A percentile compares a stretch with the other conserved stretches of the same genome.
Conservation (phyloP, 1,140 invertebrate species). For the Bombus fervidus region DNA sequence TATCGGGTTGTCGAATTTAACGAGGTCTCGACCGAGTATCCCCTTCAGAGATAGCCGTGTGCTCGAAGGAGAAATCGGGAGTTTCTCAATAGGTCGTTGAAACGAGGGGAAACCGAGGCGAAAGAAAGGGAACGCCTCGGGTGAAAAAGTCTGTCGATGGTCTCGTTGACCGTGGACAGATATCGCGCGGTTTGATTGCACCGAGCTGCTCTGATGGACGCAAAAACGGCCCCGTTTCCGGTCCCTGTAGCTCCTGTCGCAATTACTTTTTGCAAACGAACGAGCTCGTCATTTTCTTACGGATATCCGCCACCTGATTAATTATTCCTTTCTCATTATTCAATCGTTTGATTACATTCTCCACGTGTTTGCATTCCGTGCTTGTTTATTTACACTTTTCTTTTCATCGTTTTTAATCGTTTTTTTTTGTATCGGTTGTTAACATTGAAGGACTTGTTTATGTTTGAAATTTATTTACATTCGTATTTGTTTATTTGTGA, state of each 20-base stretch:
- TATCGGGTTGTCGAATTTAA: slow-evolving; percentile 17
- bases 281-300: not conserved
- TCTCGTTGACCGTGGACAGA: slow-evolving; percentile 21
- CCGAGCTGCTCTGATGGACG: not conserved
- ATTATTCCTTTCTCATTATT: not conserved
- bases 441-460: not conserved
- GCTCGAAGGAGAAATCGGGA: slow-evolving; percentile 10
- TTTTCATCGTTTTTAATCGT: not conserved
- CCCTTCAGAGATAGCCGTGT: not conserved
- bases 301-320: not conserved
- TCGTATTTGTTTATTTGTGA: not conserved
- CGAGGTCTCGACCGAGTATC: slow-evolving; percentile 15
- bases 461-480: not conserved
- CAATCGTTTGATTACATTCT: not conserved
- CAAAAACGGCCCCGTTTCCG: slow-evolving; percentile 2
- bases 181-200: slow-evolving; percentile 25
- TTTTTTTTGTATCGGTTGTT: not conserved
- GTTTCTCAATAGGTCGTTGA: slow-evolving; percentile 41
- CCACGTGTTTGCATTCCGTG: not conserved
- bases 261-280: slow-evolving; percentile 1
- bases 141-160: slow-evolving; percentile 24
- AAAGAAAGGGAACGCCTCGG: slow-evolving; percentile 30
- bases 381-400: not conserved
- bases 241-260: not conserved
- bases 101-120: slow-evolving; percentile 18